Evolutionary conservation across 2,113 vertebrate species (phyloP).

Genomic region (Brachyhypopomus occidentalis): DNA sequence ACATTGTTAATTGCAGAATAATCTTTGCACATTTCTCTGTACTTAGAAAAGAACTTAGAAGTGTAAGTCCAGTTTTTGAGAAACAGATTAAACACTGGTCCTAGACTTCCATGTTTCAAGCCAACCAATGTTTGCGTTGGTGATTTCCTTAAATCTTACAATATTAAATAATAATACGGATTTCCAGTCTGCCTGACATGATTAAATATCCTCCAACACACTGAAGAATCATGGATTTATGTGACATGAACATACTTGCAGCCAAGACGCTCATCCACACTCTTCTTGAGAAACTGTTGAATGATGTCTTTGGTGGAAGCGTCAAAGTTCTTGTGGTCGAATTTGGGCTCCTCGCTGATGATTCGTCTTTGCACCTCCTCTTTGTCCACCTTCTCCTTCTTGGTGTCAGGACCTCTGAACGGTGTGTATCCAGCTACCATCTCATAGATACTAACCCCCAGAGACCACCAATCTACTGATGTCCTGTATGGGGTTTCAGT

Average conservation of each 20-base stretch:
- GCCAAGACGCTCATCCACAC: slow-evolving; percentile 83
- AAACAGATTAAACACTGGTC: too few relatives aligned
- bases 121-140: too few relatives aligned
- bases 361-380: slow-evolving; percentile 90
- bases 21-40: too few relatives aligned
- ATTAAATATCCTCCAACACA: not conserved
- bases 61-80: too few relatives aligned
- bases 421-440: slow-evolving; percentile 91
- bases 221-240: not conserved
- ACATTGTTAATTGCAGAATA: too few relatives aligned
- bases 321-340: slow-evolving; percentile 84
- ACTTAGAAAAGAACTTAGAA: too few relatives aligned
- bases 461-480: slow-evolving; percentile 95
- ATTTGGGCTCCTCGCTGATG: slow-evolving; percentile 84
- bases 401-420: slow-evolving; percentile 81
- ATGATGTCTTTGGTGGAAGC: slow-evolving; percentile 83
- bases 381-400: slow-evolving; percentile 87
- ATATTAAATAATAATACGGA: not conserved
- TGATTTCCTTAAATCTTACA: not conserved
- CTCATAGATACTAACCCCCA: slow-evolving; percentile 94
- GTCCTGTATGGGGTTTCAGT: slow-evolving; percentile 84
- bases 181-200: not conserved
- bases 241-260: slow-evolving; percentile 77
- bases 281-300: slow-evolving; percentile 87
- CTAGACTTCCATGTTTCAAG: too few relatives aligned